Evolutionary conservation across 2,113 vertebrate genomes (phyloP), one percentile per base, ranked within the genome.

Genomic region (Gambusia affinis): DNA sequence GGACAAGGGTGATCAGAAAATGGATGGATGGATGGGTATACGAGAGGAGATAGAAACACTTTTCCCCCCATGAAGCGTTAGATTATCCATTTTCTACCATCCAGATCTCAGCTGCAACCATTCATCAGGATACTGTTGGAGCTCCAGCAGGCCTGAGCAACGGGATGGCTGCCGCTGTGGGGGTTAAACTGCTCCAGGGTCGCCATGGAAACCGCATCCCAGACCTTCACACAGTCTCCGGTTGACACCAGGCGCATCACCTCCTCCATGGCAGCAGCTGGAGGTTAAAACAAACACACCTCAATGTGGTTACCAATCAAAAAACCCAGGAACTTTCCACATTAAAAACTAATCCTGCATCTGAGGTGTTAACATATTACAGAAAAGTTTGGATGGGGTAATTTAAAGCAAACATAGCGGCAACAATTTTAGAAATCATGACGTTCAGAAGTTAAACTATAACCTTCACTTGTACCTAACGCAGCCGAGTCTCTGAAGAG

Each of bases 211-310:
- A 91, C 91, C 0, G 94, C 94, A 85, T 98, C 97, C 98, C 98
- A 99, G 90, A 99, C 94, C 95, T 97, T 99, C 92, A 99, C 76
- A 12, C 96, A 96, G 92, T 99, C 97, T 75, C 98, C 98, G 0
- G 97, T 94, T 0, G 98, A 98, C 80, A 97, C 96, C 91, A 99
- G 94, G 70, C 95, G 95, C 64, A 92, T 89, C 75, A 93, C 85
- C 84, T 99, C 98, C 86, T 98, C 96, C 97, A 99, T 99, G 92
- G 89, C 70, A 28, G 63, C 78, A 10, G 47, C 87, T 90, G 76
- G 24, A 70, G 1, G 30, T 6, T 17, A 12, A 67, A 62, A 67
- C 24, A 71, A n/a, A 61, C 51, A 65, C 31, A 57, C 22, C 22
- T 57, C 51, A n/a, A 47, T 1, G 44, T 47, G 44, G 17, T 17